phyloP scores from a whole-genome alignment of 2,113 vertebrate species.

The Capra hircus region DNA sequence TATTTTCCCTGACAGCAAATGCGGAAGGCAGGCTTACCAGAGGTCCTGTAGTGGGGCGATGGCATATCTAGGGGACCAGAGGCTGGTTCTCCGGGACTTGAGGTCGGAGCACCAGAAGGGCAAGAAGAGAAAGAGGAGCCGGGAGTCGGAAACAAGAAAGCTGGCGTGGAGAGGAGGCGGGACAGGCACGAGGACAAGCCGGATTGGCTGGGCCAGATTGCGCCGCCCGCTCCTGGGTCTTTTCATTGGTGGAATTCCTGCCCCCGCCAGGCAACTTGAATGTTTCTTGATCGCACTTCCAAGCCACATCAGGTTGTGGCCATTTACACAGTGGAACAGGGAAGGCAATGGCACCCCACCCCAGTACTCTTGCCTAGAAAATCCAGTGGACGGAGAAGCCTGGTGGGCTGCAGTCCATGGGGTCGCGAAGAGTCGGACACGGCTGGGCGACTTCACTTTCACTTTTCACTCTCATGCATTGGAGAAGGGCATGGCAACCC shows the following conservation, averaged over 20 bases:
- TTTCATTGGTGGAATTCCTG: background rate
- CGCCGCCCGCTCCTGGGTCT: accelerated
- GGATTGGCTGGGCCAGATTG: background rate
- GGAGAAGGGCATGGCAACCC: too few relatives aligned
- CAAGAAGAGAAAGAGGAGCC: background rate
- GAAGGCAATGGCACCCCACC: too few relatives aligned
- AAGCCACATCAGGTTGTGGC: background rate
- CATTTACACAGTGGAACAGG: background rate
- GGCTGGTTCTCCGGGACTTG: background rate
- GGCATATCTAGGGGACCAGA: background rate
- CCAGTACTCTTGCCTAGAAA: too few relatives aligned
- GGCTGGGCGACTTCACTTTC: too few relatives aligned
- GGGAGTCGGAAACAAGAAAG: background rate
- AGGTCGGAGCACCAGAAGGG: background rate
- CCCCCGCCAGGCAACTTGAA: background rate
- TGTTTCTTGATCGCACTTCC: background rate
- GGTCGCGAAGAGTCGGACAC: too few relatives aligned
- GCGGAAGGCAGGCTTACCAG: background rate
- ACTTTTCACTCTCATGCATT: too few relatives aligned
- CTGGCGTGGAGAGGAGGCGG: too few relatives aligned
- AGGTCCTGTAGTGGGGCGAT: background rate
- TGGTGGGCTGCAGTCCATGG: too few relatives aligned
- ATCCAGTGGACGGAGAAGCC: too few relatives aligned
- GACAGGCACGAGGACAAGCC: background rate
- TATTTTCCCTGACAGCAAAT: background rate